Base-by-base conservation (phyloP, 2,797 vertebrate species). In the Meriones psammophilus region DNA sequence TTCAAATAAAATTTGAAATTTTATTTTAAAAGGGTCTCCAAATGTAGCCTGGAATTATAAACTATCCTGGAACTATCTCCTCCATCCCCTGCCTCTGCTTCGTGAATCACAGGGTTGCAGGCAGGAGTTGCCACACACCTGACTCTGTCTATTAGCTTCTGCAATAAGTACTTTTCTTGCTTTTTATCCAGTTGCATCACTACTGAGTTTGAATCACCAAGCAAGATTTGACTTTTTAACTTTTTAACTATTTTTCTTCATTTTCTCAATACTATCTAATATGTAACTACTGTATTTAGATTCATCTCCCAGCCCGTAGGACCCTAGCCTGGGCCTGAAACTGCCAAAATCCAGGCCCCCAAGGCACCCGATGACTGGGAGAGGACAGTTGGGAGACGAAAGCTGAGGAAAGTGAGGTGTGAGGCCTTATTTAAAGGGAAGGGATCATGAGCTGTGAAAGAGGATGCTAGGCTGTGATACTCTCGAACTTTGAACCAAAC, bases 231-330 rank as follows among this genome's bases (percentile, higher is more conserved):
- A 66, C 74, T 42, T 92, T 15, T 66, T n/a, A 56, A 77, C 56
- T 56, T 62, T n/a, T n/a, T n/a, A n/a, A n/a, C n/a, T 1, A 28
- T 20, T 66, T 73, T 26, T 28, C 50, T 33, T 74, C 8, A 24
- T 42, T 83, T n/a, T 30, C 50, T 64, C 24, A 8, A 1, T 58
- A 30, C 1, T 68, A 33, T 39, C 36, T 91, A 24, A 68, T 50
- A 64, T n/a, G 66, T 46, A 76, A 3, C 5, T 1, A 17, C 60
- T 18, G 50, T 64, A 56, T 7, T 18, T 39, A 2, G 1, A 22
- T 46, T 24, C 30, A 36, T 54, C 39, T 1, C 10, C 20, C 58
- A 79, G 1, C 54, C 0, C 0, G 0, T 0, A 13, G 6, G 54
- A 66, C 26, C 36, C 36, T 84, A 36, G 14, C n/a, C 87, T 4